Evolutionary conservation across 2,888 invertebrate species (phyloP).

Genomic region (Melanostoma scalare): DNA sequence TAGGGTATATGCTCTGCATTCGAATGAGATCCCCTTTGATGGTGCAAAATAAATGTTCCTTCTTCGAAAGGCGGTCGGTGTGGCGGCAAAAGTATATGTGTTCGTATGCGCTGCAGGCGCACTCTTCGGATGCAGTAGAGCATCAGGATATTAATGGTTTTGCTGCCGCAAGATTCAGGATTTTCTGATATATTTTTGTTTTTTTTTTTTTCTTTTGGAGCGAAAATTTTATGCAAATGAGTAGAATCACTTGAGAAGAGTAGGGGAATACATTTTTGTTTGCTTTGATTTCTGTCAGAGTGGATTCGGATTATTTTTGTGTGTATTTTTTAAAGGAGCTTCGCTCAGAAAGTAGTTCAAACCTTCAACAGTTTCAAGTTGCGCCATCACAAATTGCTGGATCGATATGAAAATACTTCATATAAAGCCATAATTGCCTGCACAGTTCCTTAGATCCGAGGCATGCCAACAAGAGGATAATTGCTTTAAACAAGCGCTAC

Average conservation of each 20-base stretch:
- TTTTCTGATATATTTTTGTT: not conserved
- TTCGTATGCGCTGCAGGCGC: conserved; percentile 51
- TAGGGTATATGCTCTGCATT: conserved; percentile 31
- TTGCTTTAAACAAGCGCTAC: conserved; percentile 3
- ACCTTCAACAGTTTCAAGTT: conserved; percentile 33
- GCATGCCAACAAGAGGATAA: conserved; percentile 11
- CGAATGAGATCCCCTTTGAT: conserved; percentile 58
- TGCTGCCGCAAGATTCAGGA: conserved; percentile 45
- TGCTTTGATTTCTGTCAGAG: not conserved
- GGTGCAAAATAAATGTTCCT: conserved; percentile 52
- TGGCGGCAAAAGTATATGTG: conserved; percentile 29
- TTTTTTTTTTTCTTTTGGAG: conserved; percentile 3
- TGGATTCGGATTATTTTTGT: not conserved
- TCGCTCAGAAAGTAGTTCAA: conserved; percentile 35
- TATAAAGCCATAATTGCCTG: conserved; percentile 42
- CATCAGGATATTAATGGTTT: conserved; percentile 61
- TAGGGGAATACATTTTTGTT: not conserved
- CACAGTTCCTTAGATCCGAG: conserved; percentile 7
- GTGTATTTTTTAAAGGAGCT: conserved; percentile 1
- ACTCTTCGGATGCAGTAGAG: conserved; percentile 52
- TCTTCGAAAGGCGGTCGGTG: not conserved
- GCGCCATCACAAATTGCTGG: conserved; percentile 1
- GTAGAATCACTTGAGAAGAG: conserved; percentile 13
- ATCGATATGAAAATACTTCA: conserved; percentile 35
- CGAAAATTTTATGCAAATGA: conserved; percentile 43